Percentiles rank a stretch among this genome's conserved stretches.
These are phyloP conservation scores for Okapia johnstoni DNA, from an alignment of 2,113 vertebrate species.

Conservation along the genomic window DNA sequence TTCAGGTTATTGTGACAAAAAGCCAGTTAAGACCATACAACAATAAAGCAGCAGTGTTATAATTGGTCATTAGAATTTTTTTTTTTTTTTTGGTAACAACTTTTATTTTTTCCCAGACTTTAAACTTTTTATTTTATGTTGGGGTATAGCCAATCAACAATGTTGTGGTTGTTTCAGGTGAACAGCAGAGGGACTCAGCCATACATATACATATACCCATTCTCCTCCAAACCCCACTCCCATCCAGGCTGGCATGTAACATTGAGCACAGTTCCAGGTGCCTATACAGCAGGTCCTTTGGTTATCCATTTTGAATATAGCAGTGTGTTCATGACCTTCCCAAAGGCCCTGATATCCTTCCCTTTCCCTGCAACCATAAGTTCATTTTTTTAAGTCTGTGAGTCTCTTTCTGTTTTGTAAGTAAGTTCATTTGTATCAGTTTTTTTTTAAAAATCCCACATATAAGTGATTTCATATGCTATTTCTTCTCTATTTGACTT, in stretches of 20 bases:
- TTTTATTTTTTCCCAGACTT: neutral
- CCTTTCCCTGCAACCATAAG: neutral
- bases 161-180: neutral
- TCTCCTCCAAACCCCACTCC: neutral
- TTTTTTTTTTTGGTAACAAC: neutral
- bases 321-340: neutral
- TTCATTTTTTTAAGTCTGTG: neutral
- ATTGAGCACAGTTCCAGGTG: neutral
- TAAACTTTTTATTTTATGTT: neutral
- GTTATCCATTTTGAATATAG: neutral
- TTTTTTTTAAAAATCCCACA: neutral
- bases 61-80: neutral
- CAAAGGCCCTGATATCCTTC: neutral
- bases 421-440: neutral
- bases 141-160: neutral
- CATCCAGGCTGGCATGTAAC: neutral
- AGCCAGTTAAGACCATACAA: neutral
- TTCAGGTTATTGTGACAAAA: neutral
- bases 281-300: neutral
- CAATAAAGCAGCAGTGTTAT: neutral
- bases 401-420: neutral
- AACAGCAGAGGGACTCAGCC: neutral
- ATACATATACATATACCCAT: neutral
- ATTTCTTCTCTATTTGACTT: neutral
- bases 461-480: neutral